Base-by-base conservation (phyloP, 2,797 vertebrate species). In the Sebastes glaucus region DNA sequence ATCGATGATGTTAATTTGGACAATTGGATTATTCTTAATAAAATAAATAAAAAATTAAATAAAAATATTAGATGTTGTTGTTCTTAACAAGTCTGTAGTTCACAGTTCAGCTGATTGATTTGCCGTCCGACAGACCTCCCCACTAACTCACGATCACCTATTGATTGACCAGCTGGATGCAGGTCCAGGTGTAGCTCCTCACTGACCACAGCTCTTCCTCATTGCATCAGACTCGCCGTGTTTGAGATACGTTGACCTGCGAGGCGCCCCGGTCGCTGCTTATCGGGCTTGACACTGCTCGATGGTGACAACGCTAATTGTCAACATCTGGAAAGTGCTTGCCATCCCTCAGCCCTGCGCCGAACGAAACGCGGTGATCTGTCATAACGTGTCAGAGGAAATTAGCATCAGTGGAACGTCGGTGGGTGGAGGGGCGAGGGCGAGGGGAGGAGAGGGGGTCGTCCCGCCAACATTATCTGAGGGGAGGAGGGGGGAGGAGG, bases 281-380 rank as follows among this genome's bases (percentile, higher is more conserved):
- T 70, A 78, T 87, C 78, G 81, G 81, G 72, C 87, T 88, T 93
- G 93, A 95, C 80, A 72, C 90, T 94, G 81, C 85, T 80, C 65
- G 49, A 90, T 92, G 89, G 88, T 90, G 92, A 94, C 93, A 91
- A 84, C 57, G 67, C 88, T 95, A 96, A 95, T 96, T 94, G 92
- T 90, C 87, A 93, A 93, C 94, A 95, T 94, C 87, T 95, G 95
- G 89, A 71, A 88, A 88, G 89, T 80, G 80, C 91, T 76, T 73
- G 85, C 81, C 83, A 63, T 91, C 87, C 76, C 72, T 86, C 81
- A 62, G 77, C 61, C 73, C 71, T 5, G 84, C 53, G 46, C 81
- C 20, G 72, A 85, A 77, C 62, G 87, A 86, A 90, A 92, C 71
- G 78, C 53, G 62, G 81, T 61, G 86, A 89, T 91, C 87, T 91